phyloP scores from a whole-genome alignment of 2,113 vertebrate genomes.

The Pardalotus punctatus region DNA sequence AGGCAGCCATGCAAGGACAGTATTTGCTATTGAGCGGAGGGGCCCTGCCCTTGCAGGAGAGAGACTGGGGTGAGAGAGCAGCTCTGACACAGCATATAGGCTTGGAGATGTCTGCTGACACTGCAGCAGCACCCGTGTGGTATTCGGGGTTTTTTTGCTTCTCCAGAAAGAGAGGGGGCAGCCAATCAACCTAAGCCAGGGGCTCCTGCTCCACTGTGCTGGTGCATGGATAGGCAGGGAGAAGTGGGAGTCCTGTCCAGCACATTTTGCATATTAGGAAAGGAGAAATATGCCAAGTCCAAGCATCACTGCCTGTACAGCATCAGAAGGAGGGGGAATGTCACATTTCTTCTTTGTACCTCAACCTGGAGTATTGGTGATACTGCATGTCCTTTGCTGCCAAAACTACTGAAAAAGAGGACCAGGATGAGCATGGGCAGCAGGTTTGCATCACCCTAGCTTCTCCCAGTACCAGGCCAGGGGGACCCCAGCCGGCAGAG shows the following conservation, averaged over 20 bases:
- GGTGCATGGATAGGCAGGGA: rapidly evolving
- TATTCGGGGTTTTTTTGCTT: background rate
- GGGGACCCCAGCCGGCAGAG: background rate
- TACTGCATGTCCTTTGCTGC: background rate
- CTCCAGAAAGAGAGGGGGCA: background rate
- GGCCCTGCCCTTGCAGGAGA: background rate
- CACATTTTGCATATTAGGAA: background rate
- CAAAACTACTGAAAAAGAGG: background rate
- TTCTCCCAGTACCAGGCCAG: background rate
- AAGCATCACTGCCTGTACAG: background rate
- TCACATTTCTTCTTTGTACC: background rate
- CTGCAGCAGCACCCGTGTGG: background rate
- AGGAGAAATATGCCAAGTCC: background rate
- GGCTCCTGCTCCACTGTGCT: rapidly evolving
- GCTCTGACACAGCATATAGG: background rate
- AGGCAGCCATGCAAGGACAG: background rate
- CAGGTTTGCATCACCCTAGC: background rate
- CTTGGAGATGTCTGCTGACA: background rate
- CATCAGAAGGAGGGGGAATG: background rate
- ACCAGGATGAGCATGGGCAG: background rate
- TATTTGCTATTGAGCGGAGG: background rate
- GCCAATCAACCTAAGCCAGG: background rate
- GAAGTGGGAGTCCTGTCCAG: background rate
- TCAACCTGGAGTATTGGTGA: background rate
- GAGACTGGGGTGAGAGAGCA: background rate